Evolutionary conservation across 2,113 vertebrate species (phyloP).

Genomic region (Menidia beryllina): DNA sequence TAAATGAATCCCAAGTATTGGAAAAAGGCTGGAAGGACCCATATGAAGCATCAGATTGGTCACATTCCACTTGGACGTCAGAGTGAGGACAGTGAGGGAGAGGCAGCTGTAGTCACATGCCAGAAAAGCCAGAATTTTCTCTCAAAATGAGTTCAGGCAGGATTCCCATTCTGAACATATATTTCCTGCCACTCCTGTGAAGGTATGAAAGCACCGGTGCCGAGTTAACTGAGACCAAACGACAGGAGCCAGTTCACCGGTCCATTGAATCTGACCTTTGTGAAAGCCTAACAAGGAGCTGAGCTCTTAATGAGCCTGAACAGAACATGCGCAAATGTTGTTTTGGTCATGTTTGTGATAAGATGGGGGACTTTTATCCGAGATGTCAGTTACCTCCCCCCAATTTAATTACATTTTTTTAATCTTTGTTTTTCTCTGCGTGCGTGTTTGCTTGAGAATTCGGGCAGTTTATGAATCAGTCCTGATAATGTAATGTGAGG

Average conservation of each 20-base stretch:
- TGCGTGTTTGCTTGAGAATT: conserved; percentile 18
- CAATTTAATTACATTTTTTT: conserved; percentile 19
- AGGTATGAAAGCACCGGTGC: not conserved
- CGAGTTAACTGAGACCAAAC: conserved; percentile 9
- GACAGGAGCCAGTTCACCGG: conserved; percentile 25
- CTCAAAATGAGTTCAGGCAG: not conserved
- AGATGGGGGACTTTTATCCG: conserved; percentile 1
- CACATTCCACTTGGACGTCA: conserved; percentile 1
- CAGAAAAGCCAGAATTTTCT: not conserved
- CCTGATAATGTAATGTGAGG: conserved; percentile 8
- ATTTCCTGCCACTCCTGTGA: not conserved
- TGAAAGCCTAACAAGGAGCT: conserved; percentile 36
- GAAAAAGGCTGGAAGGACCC: conserved; percentile 46
- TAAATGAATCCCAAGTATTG: conserved; percentile 66
- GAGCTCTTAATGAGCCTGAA: conserved; percentile 38
- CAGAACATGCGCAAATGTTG: conserved; percentile 37
- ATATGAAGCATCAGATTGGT: conserved; percentile 14
- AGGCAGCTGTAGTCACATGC: not conserved
- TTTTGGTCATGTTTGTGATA: conserved; percentile 8
- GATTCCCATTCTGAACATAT: not conserved
- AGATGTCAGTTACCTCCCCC: conserved; percentile 3
- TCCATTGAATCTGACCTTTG: conserved; percentile 59
- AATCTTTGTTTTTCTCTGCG: not conserved
- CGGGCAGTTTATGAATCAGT: not conserved
- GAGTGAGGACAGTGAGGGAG: not conserved